Base-by-base conservation (phyloP, 2,797 vertebrate genomes). In the Syndactyla subalaris region DNA sequence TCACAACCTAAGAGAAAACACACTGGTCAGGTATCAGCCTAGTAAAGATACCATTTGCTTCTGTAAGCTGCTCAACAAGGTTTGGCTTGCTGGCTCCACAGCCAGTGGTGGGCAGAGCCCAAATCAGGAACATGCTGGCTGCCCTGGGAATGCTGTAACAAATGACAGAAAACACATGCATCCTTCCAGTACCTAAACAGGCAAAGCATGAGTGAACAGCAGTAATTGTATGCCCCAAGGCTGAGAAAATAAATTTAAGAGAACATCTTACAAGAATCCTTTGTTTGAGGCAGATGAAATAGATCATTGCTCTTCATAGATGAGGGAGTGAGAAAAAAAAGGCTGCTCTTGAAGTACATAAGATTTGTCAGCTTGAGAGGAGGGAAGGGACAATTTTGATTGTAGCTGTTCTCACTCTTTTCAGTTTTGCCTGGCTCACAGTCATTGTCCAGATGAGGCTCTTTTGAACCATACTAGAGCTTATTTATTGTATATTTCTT, bases 251-350 rank as follows among this genome's bases (percentile, higher is more conserved):
- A 46, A 86, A 67, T 91, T 74, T 61, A 21, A 85, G 59, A 90
- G 57, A 83, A 51, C 49, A 62, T 83, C 68, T 85, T 95, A 63
- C 45, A 74, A 67, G n/a, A 87, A 43, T 71, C 52, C 55, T 95
- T 95, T 86, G n/a, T 92, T 78, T 91, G 81, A 87, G 38, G 52
- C 57, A 71, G 55, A 76, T 79, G 67, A 93, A 85, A 74, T 49
- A 87, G 52, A 80, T 68, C 61, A 38, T 54, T 91, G 75, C 36
- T 72, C 52, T 91, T 94, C 75, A 75, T 32, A 83, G 72, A 72
- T 14, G 51, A 96, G 38, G 23, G 85, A 45, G 24, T 30, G 9
- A 59, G 68, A 26, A 77, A 86, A 82, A 88, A 74, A 85, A 77
- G 68, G 43, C 68, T 83, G 8, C 34, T 92, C 20, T 58, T 93